A percentile compares a stretch with the other conserved stretches of the same genome.
These are phyloP conservation scores for Nicator chloris DNA, from an alignment of 2,113 vertebrate genomes.

Conservation along the genomic window DNA sequence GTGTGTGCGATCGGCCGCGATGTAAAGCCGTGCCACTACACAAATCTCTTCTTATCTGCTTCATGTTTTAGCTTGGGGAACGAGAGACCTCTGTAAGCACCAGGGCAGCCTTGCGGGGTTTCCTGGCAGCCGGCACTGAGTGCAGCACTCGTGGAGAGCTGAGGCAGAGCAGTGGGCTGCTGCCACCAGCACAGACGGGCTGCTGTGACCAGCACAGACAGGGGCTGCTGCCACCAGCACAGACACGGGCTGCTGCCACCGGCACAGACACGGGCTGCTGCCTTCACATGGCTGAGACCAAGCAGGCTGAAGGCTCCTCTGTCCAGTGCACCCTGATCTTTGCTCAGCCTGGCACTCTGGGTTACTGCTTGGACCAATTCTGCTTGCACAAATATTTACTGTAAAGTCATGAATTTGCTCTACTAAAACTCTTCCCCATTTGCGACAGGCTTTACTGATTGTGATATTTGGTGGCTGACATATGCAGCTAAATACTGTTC, in stretches of 20 bases:
- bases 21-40: neutral
- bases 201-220: neutral
- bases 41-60: neutral
- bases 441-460: neutral
- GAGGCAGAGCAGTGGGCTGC: neutral
- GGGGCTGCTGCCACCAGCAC: neutral
- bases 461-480: neutral
- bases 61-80: neutral
- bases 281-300: neutral
- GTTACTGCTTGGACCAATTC: neutral
- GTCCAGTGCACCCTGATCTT: neutral
- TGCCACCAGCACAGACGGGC: neutral
- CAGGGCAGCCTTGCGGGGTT: neutral
- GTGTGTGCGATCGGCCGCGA: rapidly evolving
- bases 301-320: neutral
- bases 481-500: neutral
- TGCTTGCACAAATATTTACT: neutral
- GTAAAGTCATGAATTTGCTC: neutral
- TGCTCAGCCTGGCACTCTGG: neutral
- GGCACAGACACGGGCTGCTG: neutral
- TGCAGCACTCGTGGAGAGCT: neutral
- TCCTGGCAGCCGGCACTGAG: neutral
- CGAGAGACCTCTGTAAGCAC: rapidly evolving
- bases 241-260: neutral
- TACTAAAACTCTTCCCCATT: neutral